These are phyloP conservation scores for Bicyclus anynana DNA, from an alignment of 1,140 invertebrate species.

Conservation along the genomic window DNA sequence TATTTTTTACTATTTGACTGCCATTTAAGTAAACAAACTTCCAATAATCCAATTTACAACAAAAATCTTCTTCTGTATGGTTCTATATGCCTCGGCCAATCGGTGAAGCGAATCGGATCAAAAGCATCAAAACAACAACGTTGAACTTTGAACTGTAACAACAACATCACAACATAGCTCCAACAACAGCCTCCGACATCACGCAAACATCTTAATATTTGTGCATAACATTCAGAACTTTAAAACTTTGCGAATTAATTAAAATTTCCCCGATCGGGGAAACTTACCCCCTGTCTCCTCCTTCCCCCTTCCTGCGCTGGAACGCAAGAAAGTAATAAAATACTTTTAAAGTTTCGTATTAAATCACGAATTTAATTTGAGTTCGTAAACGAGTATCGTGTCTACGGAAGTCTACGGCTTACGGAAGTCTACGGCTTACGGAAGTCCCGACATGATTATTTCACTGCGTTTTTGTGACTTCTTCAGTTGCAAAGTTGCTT, in stretches of 20 bases:
- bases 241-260: constrained; percentile 22
- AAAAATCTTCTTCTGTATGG: too few species aligned
- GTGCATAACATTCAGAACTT: constrained; percentile 5
- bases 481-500: too few species aligned
- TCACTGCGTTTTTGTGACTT: background rate
- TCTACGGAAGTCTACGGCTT: background rate
- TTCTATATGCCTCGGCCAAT: too few species aligned
- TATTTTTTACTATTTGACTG: too few species aligned
- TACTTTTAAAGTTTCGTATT: constrained; percentile 23
- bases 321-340: constrained; percentile 17
- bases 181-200: background rate
- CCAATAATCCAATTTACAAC: too few species aligned
- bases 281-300: constrained; percentile 13
- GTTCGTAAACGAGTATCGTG: constrained; percentile 13
- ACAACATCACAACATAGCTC: background rate
- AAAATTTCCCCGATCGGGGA: constrained; percentile 24
- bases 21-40: too few species aligned
- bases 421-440: background rate
- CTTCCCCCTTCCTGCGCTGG: background rate
- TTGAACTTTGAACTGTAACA: background rate
- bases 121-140: background rate
- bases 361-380: constrained; percentile 23
- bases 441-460: background rate
- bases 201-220: constrained; percentile 5
- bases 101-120: too few species aligned